Conservation (phyloP, 23 tunicate genomes). For the Corella eumyota region DNA sequence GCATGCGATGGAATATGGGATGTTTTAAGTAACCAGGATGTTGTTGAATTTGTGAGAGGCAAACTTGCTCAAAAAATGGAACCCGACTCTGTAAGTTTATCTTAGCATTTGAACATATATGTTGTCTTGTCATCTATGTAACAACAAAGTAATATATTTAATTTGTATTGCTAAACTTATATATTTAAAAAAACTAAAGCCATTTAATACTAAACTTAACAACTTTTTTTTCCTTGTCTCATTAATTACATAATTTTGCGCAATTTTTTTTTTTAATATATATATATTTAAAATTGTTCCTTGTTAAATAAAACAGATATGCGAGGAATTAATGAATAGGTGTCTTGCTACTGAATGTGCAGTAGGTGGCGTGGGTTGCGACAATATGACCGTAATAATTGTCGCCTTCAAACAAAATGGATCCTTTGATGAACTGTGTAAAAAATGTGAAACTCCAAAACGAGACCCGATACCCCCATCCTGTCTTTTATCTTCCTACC, state of each 20-base stretch:
- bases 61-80: conserved; percentile 56
- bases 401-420: conserved; percentile 66
- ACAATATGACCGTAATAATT: conserved; percentile 90
- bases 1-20: conserved; percentile 98
- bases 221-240: too few species aligned
- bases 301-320: conserved; percentile 80
- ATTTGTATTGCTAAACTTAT: too few species aligned
- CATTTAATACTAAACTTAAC: too few species aligned
- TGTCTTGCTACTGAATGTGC: conserved; percentile 82
- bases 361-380: conserved; percentile 76
- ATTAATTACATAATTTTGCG: too few species aligned
- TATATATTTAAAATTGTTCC: too few species aligned
- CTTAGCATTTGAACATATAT: too few species aligned
- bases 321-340: conserved; percentile 72
- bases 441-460: conserved; percentile 61
- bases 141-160: too few species aligned
- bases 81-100: conserved; percentile 73
- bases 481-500: conserved; percentile 70
- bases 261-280: too few species aligned
- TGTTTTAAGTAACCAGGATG: conserved; percentile 81
- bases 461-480: conserved; percentile 81
- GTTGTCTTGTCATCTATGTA: too few species aligned
- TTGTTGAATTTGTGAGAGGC: conserved; percentile 84
- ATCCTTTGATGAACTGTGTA: conserved; percentile 72
- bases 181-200: too few species aligned